Evolutionary conservation across 2,113 vertebrate species (phyloP), one percentile per base, ranked within the genome.

Genomic region (Todiramphus chloris): DNA sequence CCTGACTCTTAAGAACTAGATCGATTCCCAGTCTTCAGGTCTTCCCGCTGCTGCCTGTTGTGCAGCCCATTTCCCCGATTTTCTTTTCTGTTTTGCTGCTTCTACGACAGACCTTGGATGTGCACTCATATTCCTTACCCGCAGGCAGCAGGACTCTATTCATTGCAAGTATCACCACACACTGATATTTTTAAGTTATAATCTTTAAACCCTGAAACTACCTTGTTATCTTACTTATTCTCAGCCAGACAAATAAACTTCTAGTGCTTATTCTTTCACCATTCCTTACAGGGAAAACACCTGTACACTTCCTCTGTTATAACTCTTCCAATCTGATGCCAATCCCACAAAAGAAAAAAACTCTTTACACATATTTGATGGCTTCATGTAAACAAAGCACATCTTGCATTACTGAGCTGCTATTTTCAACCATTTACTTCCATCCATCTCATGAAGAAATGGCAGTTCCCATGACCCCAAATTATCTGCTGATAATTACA

Each of bases 181-280:
- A 5, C 30, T 19, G 10, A 41, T 33, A 43, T 43, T 84, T 74
- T 83, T 66, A 77, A 92, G 90, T 78, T 82, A 89, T 28, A 39
- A 84, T 82, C 84, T 78, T 78, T 77, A 93, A 95, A 87, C 37
- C 25, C 39, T 75, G 56, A 96, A 89, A 95, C 25, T 89, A 59
- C 74, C 64, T 87, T 68, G 66, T 84, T 84, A 93, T 53, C 70
- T 77, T 48, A 88, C 33, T 67, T 88, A 69, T 50, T 80, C 51
- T 67, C 30, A 82, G 60, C 15, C 56, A 93, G 87, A 87, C 35
- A 96, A 92, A 86, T 46, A 93, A 87, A 58, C 46, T 81, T 62
- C 12, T n/a, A 89, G 53, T 76, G 56, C 72, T 94, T 92, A 67
- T 19, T 94, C 44, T 90, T 92, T 86, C 83, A 68, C 53, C 67